Evolutionary conservation across 2,113 vertebrate species (phyloP), one percentile per base, ranked within the genome.

Genomic region (Ceyx margarethae): DNA sequence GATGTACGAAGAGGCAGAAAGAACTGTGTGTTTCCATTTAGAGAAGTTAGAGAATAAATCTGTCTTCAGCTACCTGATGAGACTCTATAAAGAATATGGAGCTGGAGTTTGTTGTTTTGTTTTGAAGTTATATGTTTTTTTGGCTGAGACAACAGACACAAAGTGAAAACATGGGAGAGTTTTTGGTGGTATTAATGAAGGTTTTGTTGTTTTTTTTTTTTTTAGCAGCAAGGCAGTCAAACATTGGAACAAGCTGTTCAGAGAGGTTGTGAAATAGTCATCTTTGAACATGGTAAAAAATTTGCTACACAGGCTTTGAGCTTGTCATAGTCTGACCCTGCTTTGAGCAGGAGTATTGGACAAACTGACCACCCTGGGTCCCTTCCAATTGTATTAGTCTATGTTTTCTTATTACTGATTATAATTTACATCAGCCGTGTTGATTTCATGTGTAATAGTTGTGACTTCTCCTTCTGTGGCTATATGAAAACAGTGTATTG

Each of bases 141-240:
- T 87, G 48, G 10, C 50, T 68, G 53, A 60, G 11, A 35, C n/a
- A 61, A 25, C 25, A 69, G 64, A 21, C 6, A 8, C 15, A 62
- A 66, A 23, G 37, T 67, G 22, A 83, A 76, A 33, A 51, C 25
- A 37, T 62, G 28, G 21, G 46, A 78, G 71, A 28, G 54, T 79
- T 78, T 80, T 72, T 5, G 56, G 64, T 40, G 19, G 5, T 90
- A 33, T 75, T 64, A 68, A 73, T 54, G 16, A 60, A 45, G 37
- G 37, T 37, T 37, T 37, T 37, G 37, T 10, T 37, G n/a, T n/a
- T 37, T 37, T 10, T 37, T 37, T 6, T 2, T 37, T 87, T 94
- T 69, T 57, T 19, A 61, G 10, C 9, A 20, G 46, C 13, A 61
- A 13, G 3, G 33, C 0, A 0, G 40, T 80, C 26, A 73, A n/a